Percentiles rank a stretch among this genome's conserved stretches.
Evolutionary conservation across 2,888 invertebrate species (phyloP).

Genomic region (Yponomeuta sedellus): DNA sequence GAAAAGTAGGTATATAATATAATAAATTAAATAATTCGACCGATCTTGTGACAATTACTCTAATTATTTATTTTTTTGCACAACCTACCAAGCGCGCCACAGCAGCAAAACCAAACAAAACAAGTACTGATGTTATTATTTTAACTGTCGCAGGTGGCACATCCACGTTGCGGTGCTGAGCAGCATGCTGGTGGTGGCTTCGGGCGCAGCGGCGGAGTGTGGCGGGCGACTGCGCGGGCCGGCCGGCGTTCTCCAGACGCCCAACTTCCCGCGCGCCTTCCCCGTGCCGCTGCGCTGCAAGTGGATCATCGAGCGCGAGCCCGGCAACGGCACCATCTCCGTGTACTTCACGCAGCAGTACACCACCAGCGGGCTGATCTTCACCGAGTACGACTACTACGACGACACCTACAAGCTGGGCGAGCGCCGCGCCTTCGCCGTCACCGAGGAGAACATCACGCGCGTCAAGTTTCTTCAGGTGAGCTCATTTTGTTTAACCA

Average conservation of each 20-base stretch:
- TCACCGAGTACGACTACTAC: slow-evolving; percentile 86
- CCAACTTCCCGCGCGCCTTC: slow-evolving; percentile 89
- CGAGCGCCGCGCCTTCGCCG: slow-evolving; percentile 79
- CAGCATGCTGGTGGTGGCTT: not conserved
- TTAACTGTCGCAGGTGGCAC: not conserved
- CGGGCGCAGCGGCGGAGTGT: slow-evolving; percentile 54
- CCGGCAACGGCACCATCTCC: slow-evolving; percentile 84
- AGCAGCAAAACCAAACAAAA: no score
- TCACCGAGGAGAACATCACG: slow-evolving; percentile 85
- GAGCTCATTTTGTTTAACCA: slow-evolving; percentile 21
- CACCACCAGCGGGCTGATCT: slow-evolving; percentile 85
- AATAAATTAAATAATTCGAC: no score
- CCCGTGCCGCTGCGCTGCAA: slow-evolving; percentile 88
- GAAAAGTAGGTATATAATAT: no score
- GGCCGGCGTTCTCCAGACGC: slow-evolving; percentile 86
- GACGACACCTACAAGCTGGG: slow-evolving; percentile 81
- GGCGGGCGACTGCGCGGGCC: slow-evolving; percentile 80
- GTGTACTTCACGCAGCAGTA: slow-evolving; percentile 93
- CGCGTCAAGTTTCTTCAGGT: slow-evolving; percentile 77
- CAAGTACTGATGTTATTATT: not conserved
- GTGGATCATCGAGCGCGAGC: slow-evolving; percentile 90
- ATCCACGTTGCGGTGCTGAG: not conserved
- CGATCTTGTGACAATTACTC: no score
- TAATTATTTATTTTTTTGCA: no score
- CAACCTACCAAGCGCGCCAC: no score